Evolutionary conservation across 2,113 vertebrate genomes (phyloP).

Genomic region (Hippolais icterina): DNA sequence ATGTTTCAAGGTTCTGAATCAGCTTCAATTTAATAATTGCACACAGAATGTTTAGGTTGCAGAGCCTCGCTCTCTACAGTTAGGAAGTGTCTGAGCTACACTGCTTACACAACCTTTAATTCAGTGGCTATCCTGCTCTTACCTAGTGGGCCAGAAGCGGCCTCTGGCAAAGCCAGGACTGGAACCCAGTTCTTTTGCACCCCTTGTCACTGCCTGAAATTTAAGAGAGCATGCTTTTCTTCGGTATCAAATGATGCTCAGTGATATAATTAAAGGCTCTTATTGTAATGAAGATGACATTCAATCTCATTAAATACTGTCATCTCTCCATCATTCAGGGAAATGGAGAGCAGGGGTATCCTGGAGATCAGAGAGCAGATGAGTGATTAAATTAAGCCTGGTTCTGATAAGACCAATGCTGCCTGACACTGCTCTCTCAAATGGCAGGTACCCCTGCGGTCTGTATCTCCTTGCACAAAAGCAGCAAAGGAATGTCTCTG

Average conservation of each 20-base stretch:
- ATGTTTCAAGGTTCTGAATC: constrained; percentile 25
- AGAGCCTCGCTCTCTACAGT: neutral
- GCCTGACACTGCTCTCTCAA: neutral
- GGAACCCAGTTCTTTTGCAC: neutral
- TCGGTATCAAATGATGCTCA: neutral
- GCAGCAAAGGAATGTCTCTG: neutral
- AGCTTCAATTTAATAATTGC: neutral
- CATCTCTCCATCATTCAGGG: neutral
- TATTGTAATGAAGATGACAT: constrained; percentile 11
- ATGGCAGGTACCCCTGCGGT: neutral
- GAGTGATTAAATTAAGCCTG: neutral
- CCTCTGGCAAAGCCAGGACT: neutral
- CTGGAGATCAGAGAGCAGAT: neutral
- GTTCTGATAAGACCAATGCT: neutral
- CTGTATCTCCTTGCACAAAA: neutral
- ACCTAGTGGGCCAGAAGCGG: neutral
- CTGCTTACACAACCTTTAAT: neutral
- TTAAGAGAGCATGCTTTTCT: neutral
- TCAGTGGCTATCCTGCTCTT: neutral
- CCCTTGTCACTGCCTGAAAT: neutral
- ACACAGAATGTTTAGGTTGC: neutral
- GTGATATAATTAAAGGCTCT: constrained; percentile 20
- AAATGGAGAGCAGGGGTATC: neutral
- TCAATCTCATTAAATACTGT: constrained; percentile 5
- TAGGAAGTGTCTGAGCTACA: neutral